phyloP scores from a whole-genome alignment of 1,140 invertebrate genomes.

The Phymastichus coffea region DNA sequence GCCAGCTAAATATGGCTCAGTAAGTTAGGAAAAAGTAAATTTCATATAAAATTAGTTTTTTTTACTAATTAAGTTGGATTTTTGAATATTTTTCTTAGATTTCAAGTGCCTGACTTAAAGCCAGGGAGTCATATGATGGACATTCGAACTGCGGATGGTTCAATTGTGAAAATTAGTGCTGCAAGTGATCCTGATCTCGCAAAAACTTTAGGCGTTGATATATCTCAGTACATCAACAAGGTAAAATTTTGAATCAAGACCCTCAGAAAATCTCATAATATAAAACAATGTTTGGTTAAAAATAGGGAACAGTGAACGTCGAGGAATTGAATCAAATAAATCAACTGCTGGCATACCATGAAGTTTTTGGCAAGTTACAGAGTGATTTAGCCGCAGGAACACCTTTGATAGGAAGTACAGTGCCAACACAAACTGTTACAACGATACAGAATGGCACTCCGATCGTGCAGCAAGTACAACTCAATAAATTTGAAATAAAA shows the following conservation, averaged over 20 bases:
- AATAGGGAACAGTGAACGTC: constrained; percentile 62
- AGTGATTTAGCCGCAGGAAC: constrained; percentile 57
- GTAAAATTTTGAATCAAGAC: too few species aligned
- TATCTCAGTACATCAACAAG: constrained; percentile 78
- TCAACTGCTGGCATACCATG: constrained; percentile 79
- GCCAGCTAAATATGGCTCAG: constrained; percentile 55
- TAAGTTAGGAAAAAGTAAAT: constrained; percentile 28
- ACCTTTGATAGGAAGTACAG: constrained; percentile 54
- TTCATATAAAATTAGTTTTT: neutral
- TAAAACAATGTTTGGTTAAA: neutral
- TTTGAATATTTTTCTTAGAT: constrained; percentile 38
- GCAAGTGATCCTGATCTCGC: constrained; percentile 67
- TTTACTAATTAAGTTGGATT: constrained; percentile 2
- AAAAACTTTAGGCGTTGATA: constrained; percentile 67
- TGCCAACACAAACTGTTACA: constrained; percentile 54
- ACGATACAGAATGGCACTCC: constrained; percentile 54
- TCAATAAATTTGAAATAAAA: constrained; percentile 62
- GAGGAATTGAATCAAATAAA: constrained; percentile 81
- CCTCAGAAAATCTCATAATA: neutral
- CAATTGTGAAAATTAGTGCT: constrained; percentile 70
- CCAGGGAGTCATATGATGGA: constrained; percentile 68
- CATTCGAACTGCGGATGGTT: constrained; percentile 66
- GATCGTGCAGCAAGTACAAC: constrained; percentile 54
- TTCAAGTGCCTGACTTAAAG: constrained; percentile 56
- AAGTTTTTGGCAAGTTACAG: constrained; percentile 82